Conservation (phyloP, 2,888 invertebrate species). For the Physocephala rufipes region DNA sequence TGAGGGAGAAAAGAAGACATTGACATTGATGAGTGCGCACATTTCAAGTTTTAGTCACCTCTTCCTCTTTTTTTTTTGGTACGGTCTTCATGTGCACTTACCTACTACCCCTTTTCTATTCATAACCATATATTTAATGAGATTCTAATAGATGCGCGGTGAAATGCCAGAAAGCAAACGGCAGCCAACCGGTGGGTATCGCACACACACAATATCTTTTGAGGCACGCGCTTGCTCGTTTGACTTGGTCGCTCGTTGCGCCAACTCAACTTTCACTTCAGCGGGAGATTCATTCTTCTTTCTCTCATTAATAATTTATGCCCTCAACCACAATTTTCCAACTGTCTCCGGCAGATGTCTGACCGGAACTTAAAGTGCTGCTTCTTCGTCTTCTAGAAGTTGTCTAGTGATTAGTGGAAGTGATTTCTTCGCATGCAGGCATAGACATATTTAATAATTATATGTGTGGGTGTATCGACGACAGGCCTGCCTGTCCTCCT, state of each 20-base stretch:
- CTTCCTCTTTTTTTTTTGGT: background rate
- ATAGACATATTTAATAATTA: too few species aligned
- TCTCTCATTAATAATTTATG: constrained; percentile 52
- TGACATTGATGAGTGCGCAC: constrained; percentile 59
- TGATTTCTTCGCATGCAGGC: too few species aligned
- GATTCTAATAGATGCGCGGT: constrained; percentile 58
- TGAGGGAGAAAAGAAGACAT: constrained; percentile 34
- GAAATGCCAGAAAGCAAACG: constrained; percentile 21
- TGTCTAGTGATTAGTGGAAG: too few species aligned
- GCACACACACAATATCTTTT: background rate
- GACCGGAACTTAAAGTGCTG: too few species aligned
- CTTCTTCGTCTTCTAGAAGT: too few species aligned
- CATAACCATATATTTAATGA: constrained; percentile 62
- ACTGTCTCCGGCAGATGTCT: background rate
- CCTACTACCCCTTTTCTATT: constrained; percentile 41
- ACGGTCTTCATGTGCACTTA: background rate
- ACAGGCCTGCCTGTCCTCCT: too few species aligned
- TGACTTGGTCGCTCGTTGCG: constrained; percentile 34
- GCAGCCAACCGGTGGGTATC: background rate
- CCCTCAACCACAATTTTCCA: constrained; percentile 47
- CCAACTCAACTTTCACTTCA: background rate
- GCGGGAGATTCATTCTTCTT: background rate
- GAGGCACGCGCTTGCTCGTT: constrained; percentile 52
- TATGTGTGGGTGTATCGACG: too few species aligned
- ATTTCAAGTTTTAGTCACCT: constrained; percentile 36